phyloP scores from a whole-genome alignment of 1,140 invertebrate species.

The Holcopasites calliopsidis region DNA sequence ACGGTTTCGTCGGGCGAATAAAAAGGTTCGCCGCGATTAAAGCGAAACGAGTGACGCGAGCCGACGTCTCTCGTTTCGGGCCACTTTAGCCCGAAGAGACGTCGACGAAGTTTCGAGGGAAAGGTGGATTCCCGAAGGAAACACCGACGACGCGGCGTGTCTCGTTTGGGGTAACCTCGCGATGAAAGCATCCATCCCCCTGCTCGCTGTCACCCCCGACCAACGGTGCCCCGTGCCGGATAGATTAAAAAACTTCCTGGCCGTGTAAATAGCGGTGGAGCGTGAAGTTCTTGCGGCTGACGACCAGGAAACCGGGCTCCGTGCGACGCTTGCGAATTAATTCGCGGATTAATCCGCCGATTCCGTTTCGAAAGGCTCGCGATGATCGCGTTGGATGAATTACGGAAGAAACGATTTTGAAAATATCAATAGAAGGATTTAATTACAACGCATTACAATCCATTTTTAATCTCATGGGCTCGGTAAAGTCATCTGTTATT shows the following conservation, averaged over 20 bases:
- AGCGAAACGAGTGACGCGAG: slow-evolving; percentile 7
- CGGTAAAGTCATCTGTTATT: too few relatives aligned
- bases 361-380: neutral
- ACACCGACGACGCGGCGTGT: neutral
- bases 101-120: slow-evolving; percentile 4
- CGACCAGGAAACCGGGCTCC: neutral
- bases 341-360: slow-evolving; percentile 5
- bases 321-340: slow-evolving; percentile 6
- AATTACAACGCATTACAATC: too few relatives aligned
- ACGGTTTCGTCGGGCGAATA: neutral
- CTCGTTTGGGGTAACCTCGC: neutral
- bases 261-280: neutral
- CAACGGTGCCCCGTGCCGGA: neutral
- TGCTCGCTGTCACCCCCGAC: neutral
- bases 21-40: slow-evolving; percentile 12
- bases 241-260: slow-evolving; percentile 17
- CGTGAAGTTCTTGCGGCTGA: neutral
- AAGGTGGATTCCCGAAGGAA: neutral
- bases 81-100: neutral
- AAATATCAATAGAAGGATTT: too few relatives aligned
- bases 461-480: too few relatives aligned
- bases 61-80: neutral
- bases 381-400: neutral
- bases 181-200: neutral
- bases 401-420: neutral